phyloP scores from a whole-genome alignment of 1,140 invertebrate species.

The Scylla paramamosain region DNA sequence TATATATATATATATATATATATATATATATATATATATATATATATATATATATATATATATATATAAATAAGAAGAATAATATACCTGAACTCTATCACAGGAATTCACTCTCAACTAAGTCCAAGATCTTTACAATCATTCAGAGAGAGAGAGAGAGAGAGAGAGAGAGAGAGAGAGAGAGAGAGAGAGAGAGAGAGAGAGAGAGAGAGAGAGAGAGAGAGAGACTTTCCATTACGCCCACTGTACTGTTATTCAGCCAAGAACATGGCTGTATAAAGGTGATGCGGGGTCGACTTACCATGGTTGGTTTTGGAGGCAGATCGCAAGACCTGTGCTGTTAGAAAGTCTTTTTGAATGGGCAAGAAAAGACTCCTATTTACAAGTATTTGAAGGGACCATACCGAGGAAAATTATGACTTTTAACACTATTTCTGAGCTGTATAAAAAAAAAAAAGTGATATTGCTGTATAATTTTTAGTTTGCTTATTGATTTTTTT shows the following conservation, averaged over 20 bases:
- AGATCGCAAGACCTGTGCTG: neutral
- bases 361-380: neutral
- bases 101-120: neutral
- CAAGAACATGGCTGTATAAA: too few relatives aligned
- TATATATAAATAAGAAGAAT: neutral
- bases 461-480: neutral
- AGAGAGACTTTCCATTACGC: neutral
- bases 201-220: neutral
- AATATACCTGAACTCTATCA: neutral
- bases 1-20: slow-evolving; percentile 50
- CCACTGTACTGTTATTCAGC: neutral
- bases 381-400: neutral
- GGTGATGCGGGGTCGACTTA: too few relatives aligned
- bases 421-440: neutral
- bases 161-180: neutral
- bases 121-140: neutral
- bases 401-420: neutral
- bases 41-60: slow-evolving; percentile 25
- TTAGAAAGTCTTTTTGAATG: neutral
- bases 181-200: neutral
- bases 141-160: neutral
- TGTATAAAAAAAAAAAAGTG: neutral
- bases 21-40: slow-evolving; percentile 30
- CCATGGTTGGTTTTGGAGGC: neutral
- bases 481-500: neutral